These are phyloP conservation scores for Halcyon badia DNA, from an alignment of 2,797 vertebrate species.

Conservation along the genomic window DNA sequence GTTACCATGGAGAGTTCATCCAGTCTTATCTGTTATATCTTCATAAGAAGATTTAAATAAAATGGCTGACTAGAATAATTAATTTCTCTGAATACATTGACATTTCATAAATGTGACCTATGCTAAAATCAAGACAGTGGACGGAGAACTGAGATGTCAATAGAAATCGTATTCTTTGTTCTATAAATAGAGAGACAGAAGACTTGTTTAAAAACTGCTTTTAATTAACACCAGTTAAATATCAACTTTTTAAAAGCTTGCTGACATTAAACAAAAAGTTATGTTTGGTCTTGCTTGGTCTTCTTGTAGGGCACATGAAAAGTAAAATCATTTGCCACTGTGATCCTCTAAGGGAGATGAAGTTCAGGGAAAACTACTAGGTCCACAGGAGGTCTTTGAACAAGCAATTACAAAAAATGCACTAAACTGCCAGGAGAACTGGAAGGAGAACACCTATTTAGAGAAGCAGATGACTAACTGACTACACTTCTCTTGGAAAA, in stretches of 20 bases:
- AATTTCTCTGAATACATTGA: slow-evolving; percentile 45
- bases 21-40: background rate
- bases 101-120: slow-evolving; percentile 55
- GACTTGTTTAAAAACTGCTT: background rate
- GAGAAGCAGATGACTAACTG: background rate
- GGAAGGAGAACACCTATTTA: background rate
- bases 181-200: background rate
- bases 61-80: slow-evolving; percentile 1
- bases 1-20: background rate
- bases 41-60: slow-evolving; percentile 39
- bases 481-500: background rate
- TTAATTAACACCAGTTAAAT: slow-evolving; percentile 27
- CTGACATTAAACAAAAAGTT: slow-evolving; percentile 25
- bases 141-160: background rate
- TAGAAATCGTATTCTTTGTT: slow-evolving; percentile 1
- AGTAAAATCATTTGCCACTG: background rate
- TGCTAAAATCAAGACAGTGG: slow-evolving; percentile 33
- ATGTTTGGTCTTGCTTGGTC: background rate
- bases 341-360: background rate
- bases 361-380: background rate
- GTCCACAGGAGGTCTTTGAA: background rate
- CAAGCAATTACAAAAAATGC: background rate
- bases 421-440: background rate
- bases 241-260: background rate
- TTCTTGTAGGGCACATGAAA: background rate